Base-by-base conservation (phyloP, 2,888 invertebrate genomes). In the Heteromyza rotundicornis region DNA sequence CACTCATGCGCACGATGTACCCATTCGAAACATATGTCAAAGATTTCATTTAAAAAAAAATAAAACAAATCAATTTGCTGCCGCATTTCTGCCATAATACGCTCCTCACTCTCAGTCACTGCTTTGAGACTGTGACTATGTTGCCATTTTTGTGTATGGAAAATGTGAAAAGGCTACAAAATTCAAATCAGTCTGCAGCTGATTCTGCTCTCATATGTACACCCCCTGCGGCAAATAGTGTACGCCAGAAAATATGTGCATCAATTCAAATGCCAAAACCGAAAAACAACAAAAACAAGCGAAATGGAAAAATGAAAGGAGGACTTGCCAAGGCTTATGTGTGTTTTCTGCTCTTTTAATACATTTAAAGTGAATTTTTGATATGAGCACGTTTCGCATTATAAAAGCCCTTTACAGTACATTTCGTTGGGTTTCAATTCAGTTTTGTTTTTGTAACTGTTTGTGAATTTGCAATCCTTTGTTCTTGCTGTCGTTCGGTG, bases 311-410 rank as follows among this genome's bases (percentile, higher is more conserved):
- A 32, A 32, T 8, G 12, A 32, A 32, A 32, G 32, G 32, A 32
- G 32, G 12, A 32, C 32, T 12, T 32, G 7, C 32, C 32, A 32
- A 32, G 12, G 32, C 32, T 12, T 40, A n/a, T 40, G 10, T 40
- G n/a, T 3, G n/a, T 47, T 40, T 40, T 40, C 8, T 20, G 17
- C 47, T 17, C 5, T 19, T 47, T 47, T 47, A 47, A 47, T 47
- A 20, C 47, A 47, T 47, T 47, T 47, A 47, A 47, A 47, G 47
- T 20, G 47, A 20, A 20, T 14, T 47, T 47, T 17, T 47, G 47
- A 47, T 47, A 47, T 20, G 47, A 14, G 47, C 47, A 47, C 47
- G 47, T 47, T 19, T 47, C 50, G 50, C 50, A 20, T 47, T 47
- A 19, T 19, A 19, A 2, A 17, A 19, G 20, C 40, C 47, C 5